Base-by-base conservation (phyloP, 2,888 invertebrate genomes). In the Agrypnus murinus region DNA sequence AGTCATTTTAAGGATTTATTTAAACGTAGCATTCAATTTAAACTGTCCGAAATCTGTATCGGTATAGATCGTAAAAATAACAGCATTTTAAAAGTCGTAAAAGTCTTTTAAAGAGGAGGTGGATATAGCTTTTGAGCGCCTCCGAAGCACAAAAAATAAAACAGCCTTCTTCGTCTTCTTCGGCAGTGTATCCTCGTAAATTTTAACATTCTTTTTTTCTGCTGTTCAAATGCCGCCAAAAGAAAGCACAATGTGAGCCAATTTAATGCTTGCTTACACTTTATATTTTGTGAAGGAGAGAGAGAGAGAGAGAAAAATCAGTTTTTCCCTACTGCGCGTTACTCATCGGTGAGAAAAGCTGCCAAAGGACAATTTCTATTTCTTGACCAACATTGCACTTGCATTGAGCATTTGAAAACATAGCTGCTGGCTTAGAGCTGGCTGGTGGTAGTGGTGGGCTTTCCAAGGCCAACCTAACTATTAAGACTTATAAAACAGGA, bases 11-110 rank as follows among this genome's bases (percentile, higher is more conserved):
- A n/a, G n/a, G n/a, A n/a, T n/a, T n/a, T n/a, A n/a, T 55, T 34
- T 17, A 36, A 32, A 36, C 55, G 14, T 1, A n/a, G n/a, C 14
- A 32, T 14, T 34, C 32, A 53, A n/a, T 14, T 34, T 14, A 53
- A 14, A 9, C 36, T 34, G 38, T 6, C 36, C 36, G 36, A 55
- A 55, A 36, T 55, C 55, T 55, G 32, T 34, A 55, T 55, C 55
- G 17, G 55, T 10, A 14, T 48, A 12, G 46, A 62, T 62, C 62
- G 36, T 62, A 62, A 62, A 62, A 62, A 62, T 62, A 62, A 62
- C 62, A 62, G 48, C 62, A 48, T 48, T 48, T 48, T 62, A 62
- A 62, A 34, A 48, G 62, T 48, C 62, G 32, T 62, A 62, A 62
- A 62, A 62, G 62, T 62, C 62, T 25, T 62, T 62, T 48, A 62